Percentiles rank a stretch among this genome's conserved stretches.
Evolutionary conservation across 2,797 vertebrate species (phyloP).

Genomic region (Platalea minor): DNA sequence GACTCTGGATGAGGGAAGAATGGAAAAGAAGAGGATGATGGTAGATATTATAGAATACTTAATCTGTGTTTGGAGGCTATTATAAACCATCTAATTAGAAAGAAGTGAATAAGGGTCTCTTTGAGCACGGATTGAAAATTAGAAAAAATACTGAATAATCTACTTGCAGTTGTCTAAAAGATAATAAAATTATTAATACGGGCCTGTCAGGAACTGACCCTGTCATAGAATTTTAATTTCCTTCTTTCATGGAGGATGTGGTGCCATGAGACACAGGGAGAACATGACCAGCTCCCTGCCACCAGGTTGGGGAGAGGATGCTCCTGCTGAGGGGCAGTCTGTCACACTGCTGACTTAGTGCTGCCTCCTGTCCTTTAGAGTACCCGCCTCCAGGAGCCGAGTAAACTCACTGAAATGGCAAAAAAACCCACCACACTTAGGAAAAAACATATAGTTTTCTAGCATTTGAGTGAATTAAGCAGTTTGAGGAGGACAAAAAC

Average conservation of each 20-base stretch:
- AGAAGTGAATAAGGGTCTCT: background rate
- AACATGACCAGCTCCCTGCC: background rate
- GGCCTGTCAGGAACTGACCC: background rate
- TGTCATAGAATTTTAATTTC: background rate
- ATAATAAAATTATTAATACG: background rate
- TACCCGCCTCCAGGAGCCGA: background rate
- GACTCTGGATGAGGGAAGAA: background rate
- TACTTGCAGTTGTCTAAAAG: background rate
- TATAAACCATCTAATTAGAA: background rate
- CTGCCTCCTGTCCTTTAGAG: background rate
- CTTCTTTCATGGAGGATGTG: background rate
- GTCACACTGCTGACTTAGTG: background rate
- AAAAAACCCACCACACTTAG: rapidly evolving
- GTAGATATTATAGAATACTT: background rate
- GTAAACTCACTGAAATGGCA: background rate
- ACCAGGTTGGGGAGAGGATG: rapidly evolving
- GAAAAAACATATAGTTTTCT: background rate
- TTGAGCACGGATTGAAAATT: background rate
- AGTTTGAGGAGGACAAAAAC: background rate
- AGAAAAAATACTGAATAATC: background rate
- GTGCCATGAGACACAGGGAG: background rate
- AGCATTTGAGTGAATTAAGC: background rate
- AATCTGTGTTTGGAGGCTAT: background rate
- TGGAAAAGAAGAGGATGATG: background rate
- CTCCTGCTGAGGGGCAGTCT: background rate